Evolutionary conservation across 1,140 invertebrate species (phyloP).

Genomic region (Brachionus koreanus): DNA sequence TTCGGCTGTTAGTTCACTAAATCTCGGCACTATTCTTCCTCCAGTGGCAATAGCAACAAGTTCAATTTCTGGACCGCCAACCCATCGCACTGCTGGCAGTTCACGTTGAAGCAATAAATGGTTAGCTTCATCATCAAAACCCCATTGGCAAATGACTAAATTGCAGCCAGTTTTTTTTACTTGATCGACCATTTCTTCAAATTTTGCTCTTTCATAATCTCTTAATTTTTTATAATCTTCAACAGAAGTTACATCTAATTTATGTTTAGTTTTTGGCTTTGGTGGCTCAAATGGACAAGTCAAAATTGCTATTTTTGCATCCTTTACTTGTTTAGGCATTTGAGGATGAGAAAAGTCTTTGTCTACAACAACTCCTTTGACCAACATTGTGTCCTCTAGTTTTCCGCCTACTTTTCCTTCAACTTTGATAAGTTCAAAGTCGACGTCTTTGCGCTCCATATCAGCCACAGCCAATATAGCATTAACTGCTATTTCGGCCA

Average conservation of each 20-base stretch:
- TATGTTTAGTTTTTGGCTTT: constrained; percentile 99
- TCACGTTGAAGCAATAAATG: constrained; percentile 86
- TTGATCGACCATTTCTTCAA: constrained; percentile 86
- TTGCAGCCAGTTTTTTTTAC: constrained; percentile 91
- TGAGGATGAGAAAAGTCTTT: constrained; percentile 99
- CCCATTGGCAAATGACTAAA: constrained; percentile 98
- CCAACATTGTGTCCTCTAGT: constrained; percentile 92
- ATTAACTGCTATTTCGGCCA: constrained; percentile 98
- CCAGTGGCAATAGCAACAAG: constrained; percentile 98
- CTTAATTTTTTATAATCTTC: constrained; percentile 89
- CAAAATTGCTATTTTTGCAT: constrained; percentile 91
- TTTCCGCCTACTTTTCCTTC: constrained; percentile 95
- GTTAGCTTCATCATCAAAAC: constrained; percentile 99
- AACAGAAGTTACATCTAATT: constrained; percentile 91
- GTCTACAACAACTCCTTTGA: constrained; percentile 93
- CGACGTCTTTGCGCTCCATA: constrained; percentile 86
- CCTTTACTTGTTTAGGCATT: constrained; percentile 84
- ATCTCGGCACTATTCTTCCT: constrained; percentile 92
- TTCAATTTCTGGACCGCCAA: constrained; percentile 84
- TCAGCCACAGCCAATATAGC: constrained; percentile 90
- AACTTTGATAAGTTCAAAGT: constrained; percentile 98
- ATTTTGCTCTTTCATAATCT: constrained; percentile 92
- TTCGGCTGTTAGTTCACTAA: constrained; percentile 85
- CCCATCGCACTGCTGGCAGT: constrained; percentile 95
- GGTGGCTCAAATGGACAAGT: constrained; percentile 99